A percentile compares a stretch with the other conserved stretches of the same genome.
Evolutionary conservation across 2,113 vertebrate genomes (phyloP).

Genomic region (Gavia stellata): DNA sequence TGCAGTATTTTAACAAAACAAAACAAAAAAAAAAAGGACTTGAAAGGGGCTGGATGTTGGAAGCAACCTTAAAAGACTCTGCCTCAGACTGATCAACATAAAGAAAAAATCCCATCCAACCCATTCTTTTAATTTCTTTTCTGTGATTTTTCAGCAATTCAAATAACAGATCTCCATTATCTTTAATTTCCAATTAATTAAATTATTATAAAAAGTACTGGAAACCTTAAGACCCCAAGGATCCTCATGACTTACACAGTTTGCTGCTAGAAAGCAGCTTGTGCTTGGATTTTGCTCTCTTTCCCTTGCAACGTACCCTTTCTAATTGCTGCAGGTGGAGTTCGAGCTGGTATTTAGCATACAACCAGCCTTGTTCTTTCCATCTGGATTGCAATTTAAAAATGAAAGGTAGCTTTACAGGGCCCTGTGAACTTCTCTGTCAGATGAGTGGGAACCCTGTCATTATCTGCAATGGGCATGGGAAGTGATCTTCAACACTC

Average conservation of each 20-base stretch:
- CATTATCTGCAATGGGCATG: background rate
- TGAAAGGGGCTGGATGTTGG: background rate
- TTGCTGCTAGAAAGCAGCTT: background rate
- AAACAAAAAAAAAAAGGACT: background rate
- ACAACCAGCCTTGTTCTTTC: background rate
- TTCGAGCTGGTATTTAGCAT: background rate
- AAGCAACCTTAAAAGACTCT: background rate
- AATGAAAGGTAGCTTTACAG: background rate
- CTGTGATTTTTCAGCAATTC: background rate
- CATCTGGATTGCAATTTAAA: background rate
- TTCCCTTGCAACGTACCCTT: background rate
- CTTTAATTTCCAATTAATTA: slow-evolving; percentile 8
- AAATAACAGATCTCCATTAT: background rate
- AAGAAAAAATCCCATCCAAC: background rate
- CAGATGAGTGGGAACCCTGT: background rate
- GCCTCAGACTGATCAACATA: background rate
- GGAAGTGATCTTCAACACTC: background rate
- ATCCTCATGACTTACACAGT: background rate
- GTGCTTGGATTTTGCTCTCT: background rate
- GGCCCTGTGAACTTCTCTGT: background rate
- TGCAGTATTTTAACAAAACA: background rate
- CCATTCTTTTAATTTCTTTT: background rate
- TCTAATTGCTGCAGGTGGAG: background rate
- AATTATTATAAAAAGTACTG: background rate
- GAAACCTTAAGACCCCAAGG: background rate